phyloP scores from a whole-genome alignment of 2,888 invertebrate species.

The Melinaea menophilus region DNA sequence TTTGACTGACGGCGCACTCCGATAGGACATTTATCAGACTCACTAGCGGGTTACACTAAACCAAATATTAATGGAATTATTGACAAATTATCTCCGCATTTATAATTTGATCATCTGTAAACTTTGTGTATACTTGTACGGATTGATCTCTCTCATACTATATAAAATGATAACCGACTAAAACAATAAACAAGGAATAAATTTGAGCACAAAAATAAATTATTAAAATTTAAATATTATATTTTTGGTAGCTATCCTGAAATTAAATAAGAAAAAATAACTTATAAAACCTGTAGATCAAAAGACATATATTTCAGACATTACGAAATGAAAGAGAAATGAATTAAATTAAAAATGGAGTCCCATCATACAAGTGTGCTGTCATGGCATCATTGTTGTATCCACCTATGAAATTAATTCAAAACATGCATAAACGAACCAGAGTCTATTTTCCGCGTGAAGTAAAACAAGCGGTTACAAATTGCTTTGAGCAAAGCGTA shows the following conservation, averaged over 20 bases:
- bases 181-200: too few relatives aligned
- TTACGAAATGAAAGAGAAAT: too few relatives aligned
- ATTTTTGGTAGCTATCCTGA: too few relatives aligned
- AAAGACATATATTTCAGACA: too few relatives aligned
- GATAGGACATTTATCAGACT: constrained; percentile 74
- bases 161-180: background rate
- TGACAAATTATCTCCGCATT: constrained; percentile 74
- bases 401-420: constrained; percentile 75
- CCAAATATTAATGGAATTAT: constrained; percentile 78
- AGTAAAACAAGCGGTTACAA: too few relatives aligned
- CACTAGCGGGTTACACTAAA: constrained; percentile 73
- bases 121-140: background rate
- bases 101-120: constrained; percentile 58
- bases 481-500: too few relatives aligned
- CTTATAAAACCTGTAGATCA: too few relatives aligned
- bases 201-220: too few relatives aligned
- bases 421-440: constrained; percentile 68
- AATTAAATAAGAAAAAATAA: too few relatives aligned
- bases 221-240: too few relatives aligned
- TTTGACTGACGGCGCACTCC: constrained; percentile 76
- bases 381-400: constrained; percentile 33
- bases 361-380: too few relatives aligned
- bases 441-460: constrained; percentile 40
- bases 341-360: too few relatives aligned
- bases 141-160: background rate